Evolutionary conservation across 1,140 invertebrate species (phyloP), one percentile per base, ranked within the genome.

Genomic region (Batillaria attramentaria): DNA sequence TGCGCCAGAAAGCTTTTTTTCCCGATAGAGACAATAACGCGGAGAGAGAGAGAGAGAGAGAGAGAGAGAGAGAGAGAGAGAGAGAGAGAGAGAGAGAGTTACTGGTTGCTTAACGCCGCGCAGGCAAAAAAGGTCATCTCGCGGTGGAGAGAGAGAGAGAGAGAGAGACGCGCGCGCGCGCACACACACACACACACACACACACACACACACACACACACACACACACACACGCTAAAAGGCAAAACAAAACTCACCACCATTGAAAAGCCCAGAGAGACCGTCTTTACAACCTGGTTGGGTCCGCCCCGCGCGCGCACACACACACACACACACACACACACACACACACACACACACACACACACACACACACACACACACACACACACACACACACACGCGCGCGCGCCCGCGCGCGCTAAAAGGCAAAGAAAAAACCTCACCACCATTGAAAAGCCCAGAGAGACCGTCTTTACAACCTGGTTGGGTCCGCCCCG

Each of bases 41-140:
- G n/a, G n/a, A n/a, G n/a, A n/a, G n/a, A 78, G 41, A 79, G 20
- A 72, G 43, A 37, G 42, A 69, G 16, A n/a, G 31, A 68, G 60
- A n/a, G 5, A 24, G 28, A 3, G 24, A 66, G 6, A 66, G 31
- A 66, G 31, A 31, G 31, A 10, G 33, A 37, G 31, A 66, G 62
- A 66, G 31, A 37, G 62, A 62, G 57, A 62, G 57, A 62, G 57
- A 62, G 3, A 37, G 31, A 66, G 31, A 66, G n/a, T n/a, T n/a
- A n/a, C n/a, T n/a, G n/a, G n/a, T n/a, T n/a, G n/a, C n/a, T n/a
- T n/a, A n/a, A n/a, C n/a, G n/a, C n/a, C n/a, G n/a, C n/a, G n/a
- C n/a, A n/a, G n/a, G n/a, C n/a, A n/a, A n/a, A n/a, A n/a, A n/a
- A n/a, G n/a, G n/a, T n/a, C n/a, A n/a, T n/a, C n/a, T n/a, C n/a